phyloP scores from a whole-genome alignment of 64 coral and sea anemone species.

The Exaiptasia diaphana region DNA sequence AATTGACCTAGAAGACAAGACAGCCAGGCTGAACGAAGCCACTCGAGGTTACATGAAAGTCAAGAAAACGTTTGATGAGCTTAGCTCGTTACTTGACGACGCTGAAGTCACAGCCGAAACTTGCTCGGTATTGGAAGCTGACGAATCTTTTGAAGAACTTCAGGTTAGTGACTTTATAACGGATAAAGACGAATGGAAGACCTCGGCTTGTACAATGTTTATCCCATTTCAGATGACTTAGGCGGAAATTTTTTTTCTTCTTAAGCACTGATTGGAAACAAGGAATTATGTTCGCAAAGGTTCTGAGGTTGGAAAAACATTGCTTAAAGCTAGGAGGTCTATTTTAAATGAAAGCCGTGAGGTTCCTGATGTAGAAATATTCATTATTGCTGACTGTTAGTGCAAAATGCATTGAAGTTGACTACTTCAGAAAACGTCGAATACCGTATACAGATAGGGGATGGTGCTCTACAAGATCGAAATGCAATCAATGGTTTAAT shows the following conservation, averaged over 20 bases:
- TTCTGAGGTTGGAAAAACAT: no score
- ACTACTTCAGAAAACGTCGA: no score
- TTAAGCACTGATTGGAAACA: no score
- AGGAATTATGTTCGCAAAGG: no score
- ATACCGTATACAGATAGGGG: no score
- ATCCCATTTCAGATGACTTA: background rate
- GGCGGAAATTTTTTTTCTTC: background rate
- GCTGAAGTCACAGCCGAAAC: slow-evolving; percentile 38
- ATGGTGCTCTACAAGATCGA: no score
- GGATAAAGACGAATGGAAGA: background rate
- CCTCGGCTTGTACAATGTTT: background rate
- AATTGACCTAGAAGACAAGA: slow-evolving; percentile 46
- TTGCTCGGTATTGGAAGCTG: slow-evolving; percentile 25
- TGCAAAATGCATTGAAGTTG: no score
- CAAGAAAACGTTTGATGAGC: slow-evolving; percentile 50
- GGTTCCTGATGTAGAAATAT: no score
- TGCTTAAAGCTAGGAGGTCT: no score
- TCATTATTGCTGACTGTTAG: no score
- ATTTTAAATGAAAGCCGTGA: no score
- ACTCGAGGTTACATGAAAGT: slow-evolving; percentile 60
- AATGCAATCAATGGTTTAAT: no score
- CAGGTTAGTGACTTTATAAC: background rate
- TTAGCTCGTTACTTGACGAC: slow-evolving; percentile 57
- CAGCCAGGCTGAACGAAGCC: slow-evolving; percentile 43
- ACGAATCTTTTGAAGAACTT: slow-evolving; percentile 49